These are phyloP conservation scores for Aldabrachelys gigantea DNA, from an alignment of 2,113 vertebrate genomes.

Conservation along the genomic window DNA sequence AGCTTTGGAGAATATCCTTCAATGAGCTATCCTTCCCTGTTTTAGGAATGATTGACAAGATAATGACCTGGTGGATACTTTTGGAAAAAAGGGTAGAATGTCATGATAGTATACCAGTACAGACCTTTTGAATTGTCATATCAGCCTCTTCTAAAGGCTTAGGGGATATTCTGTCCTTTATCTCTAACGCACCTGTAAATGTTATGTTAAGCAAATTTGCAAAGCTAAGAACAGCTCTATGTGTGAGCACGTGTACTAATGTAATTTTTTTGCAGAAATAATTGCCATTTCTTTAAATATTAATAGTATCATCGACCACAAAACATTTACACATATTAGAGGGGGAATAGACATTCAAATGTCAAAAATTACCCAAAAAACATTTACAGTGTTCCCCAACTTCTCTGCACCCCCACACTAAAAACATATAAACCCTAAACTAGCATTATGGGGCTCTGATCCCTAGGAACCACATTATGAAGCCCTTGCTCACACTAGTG, in stretches of 20 bases:
- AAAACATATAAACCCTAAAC: accelerated
- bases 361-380: neutral
- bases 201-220: neutral
- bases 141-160: neutral
- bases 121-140: neutral
- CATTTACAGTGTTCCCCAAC: neutral
- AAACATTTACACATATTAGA: neutral
- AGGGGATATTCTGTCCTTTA: neutral
- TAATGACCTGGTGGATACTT: neutral
- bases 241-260: neutral
- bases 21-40: neutral
- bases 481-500: neutral
- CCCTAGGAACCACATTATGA: neutral
- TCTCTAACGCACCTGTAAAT: neutral
- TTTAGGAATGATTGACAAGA: neutral
- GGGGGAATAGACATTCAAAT: neutral
- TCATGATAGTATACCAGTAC: neutral
- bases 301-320: neutral
- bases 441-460: accelerated
- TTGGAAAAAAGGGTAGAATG: neutral
- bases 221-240: neutral
- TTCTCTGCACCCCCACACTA: accelerated
- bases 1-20: neutral
- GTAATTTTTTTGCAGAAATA: neutral
- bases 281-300: neutral